A percentile compares a stretch with the other conserved stretches of the same genome.
Evolutionary conservation across 2,888 invertebrate species (phyloP).

Genomic region (Rhamphomyia laevipes): DNA sequence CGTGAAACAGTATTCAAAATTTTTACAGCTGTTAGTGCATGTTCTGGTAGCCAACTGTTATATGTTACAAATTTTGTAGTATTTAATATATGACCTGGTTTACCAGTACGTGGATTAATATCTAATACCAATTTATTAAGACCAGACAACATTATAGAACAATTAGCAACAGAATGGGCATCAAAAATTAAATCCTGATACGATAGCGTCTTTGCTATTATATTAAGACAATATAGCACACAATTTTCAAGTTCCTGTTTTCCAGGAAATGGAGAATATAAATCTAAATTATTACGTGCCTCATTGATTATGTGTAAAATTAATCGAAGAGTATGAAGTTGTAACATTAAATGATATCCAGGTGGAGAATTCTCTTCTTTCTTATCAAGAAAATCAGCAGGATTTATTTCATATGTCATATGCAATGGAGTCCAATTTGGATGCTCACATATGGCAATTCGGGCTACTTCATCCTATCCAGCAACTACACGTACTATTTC

Average conservation of each 20-base stretch:
- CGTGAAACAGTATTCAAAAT: constrained; percentile 55
- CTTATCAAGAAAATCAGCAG: constrained; percentile 56
- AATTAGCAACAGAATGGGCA: constrained; percentile 49
- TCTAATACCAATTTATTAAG: constrained; percentile 72
- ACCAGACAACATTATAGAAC: constrained; percentile 57
- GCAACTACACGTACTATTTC: constrained; percentile 67
- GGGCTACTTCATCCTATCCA: too few relatives aligned
- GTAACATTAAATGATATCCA: constrained; percentile 74
- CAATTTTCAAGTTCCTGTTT: constrained; percentile 57
- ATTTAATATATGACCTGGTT: constrained; percentile 66
- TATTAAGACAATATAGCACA: constrained; percentile 56
- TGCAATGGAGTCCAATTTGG: too few relatives aligned
- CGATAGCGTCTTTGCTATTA: constrained; percentile 60
- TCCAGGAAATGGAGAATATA: constrained; percentile 53
- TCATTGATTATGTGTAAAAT: constrained; percentile 65
- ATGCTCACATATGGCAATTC: too few relatives aligned
- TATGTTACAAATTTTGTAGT: constrained; percentile 63
- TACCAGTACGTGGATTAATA: constrained; percentile 60
- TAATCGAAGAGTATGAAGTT: constrained; percentile 57
- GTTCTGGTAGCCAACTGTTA: constrained; percentile 52
- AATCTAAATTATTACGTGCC: constrained; percentile 57
- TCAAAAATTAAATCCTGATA: constrained; percentile 62
- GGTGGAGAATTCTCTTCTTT: constrained; percentile 64
- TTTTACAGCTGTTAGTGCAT: constrained; percentile 55
- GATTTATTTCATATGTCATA: constrained; percentile 64